These are phyloP conservation scores for Macrocentrus cingulum DNA, from an alignment of 1,140 invertebrate genomes.

Conservation along the genomic window DNA sequence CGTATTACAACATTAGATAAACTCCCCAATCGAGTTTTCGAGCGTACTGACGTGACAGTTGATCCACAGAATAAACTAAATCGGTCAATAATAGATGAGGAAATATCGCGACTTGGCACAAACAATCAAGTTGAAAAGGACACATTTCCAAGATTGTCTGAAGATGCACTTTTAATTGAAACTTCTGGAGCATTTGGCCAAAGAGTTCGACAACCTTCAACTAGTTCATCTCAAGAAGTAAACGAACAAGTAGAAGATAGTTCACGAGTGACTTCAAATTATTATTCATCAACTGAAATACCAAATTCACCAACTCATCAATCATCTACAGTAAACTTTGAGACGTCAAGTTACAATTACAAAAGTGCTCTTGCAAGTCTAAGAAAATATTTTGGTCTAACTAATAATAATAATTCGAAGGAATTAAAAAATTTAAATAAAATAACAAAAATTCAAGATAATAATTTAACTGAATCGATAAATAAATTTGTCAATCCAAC, in stretches of 20 bases:
- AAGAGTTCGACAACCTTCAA: conserved; percentile 1
- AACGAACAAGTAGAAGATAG: no score
- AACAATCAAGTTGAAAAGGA: neutral
- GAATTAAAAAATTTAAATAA: neutral
- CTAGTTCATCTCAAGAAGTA: no score
- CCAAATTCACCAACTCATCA: neutral
- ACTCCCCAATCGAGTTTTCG: no score
- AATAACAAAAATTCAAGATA: neutral
- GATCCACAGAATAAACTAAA: neutral
- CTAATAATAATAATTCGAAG: neutral
- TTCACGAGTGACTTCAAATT: no score
- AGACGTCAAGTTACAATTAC: neutral
- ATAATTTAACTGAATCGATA: neutral
- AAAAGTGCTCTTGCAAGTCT: neutral
- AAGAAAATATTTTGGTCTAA: neutral
- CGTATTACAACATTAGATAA: neutral
- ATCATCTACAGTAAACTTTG: neutral
- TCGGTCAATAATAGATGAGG: no score
- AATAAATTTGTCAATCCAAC: neutral
- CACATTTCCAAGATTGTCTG: conserved; percentile 20
- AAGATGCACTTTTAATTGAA: conserved; percentile 35
- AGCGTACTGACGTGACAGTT: neutral
- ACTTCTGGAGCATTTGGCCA: conserved; percentile 38
- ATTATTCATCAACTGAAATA: neutral
- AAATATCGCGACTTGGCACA: neutral